Conservation (phyloP, 2,888 invertebrate species). For the Euspilapteryx auroguttella region DNA sequence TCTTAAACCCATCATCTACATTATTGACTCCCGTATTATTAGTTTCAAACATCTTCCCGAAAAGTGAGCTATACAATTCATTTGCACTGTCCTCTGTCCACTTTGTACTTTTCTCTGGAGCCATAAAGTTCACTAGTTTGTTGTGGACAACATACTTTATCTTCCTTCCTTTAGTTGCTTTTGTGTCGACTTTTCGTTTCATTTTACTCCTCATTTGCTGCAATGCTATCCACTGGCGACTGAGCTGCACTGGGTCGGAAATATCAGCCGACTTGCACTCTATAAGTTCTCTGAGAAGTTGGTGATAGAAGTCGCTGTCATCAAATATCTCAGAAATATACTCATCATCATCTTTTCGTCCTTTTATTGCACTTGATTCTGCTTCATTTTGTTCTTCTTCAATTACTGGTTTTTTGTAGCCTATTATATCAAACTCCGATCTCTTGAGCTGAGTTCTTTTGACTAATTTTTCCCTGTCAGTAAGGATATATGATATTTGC, state of each 20-base stretch:
- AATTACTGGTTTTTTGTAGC: slow-evolving; percentile 35
- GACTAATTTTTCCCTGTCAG: slow-evolving; percentile 75
- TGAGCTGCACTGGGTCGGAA: slow-evolving; percentile 82
- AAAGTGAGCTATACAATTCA: slow-evolving; percentile 81
- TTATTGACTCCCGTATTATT: slow-evolving; percentile 39
- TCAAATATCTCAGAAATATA: slow-evolving; percentile 88
- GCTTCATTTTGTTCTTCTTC: slow-evolving; percentile 14
- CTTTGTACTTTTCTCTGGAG: slow-evolving; percentile 66
- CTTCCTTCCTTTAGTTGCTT: slow-evolving; percentile 92
- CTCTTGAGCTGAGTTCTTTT: slow-evolving; percentile 80
- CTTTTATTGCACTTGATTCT: slow-evolving; percentile 16
- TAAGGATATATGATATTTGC: slow-evolving; percentile 84
- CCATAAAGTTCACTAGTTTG: slow-evolving; percentile 90
- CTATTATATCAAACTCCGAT: slow-evolving; percentile 71
- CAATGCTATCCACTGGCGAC: slow-evolving; percentile 88
- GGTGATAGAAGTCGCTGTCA: slow-evolving; percentile 97
- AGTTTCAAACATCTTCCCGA: slow-evolving; percentile 65
- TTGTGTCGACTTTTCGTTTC: slow-evolving; percentile 91
- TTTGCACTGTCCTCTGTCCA: slow-evolving; percentile 81
- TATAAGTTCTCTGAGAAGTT: slow-evolving; percentile 86
- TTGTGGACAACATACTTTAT: slow-evolving; percentile 84
- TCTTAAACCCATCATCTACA: slow-evolving; percentile 30
- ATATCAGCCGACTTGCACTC: slow-evolving; percentile 85
- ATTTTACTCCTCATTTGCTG: slow-evolving; percentile 90
- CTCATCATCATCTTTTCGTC: slow-evolving; percentile 54